Base-by-base conservation (phyloP, 2,888 invertebrate species). In the Carabus problematicus region DNA sequence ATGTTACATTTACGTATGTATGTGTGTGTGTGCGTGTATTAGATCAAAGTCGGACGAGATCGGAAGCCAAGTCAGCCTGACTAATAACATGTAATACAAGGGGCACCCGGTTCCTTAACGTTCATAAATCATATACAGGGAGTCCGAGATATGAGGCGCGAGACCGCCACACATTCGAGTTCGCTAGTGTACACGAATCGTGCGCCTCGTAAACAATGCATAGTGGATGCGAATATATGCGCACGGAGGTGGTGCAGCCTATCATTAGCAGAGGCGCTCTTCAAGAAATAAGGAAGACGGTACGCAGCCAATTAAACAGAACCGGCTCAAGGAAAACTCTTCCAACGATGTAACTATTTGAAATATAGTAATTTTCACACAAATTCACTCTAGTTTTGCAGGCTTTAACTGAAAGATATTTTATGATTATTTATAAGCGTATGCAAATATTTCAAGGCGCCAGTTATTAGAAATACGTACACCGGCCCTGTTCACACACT, bases 61-160 rank as follows among this genome's bases (percentile, higher is more conserved):
- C 54, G 63, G 63, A 63, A 63, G 63, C 63, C 41, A 49, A 14
- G 63, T 63, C 29, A 63, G 11, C n/a, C 41, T 39, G 41, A 63
- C 63, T 63, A 63, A 63, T 63, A 63, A 63, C 63, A 63, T 42
- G 16, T 63, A 63, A 63, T 63, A 41, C 63, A 18, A 12, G 40
- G 52, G 39, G 62, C 47, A 60, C 9, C 43, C 43, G 49, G 16
- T 54, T 45, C 45, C 14, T 63, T 62, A 47, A 12, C 11, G 12
- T 54, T 3, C 16, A 54, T 54, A 54, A 54, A 54, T 54, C 54
- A 54, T 45, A 16, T 19, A 60, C 42, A 42, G 60, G 18, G n/a
- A n/a, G 42, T 60, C 11, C 43, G 14, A 60, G 16, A 41, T 43
- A n/a, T 14, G 16, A n/a, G n/a, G n/a, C n/a, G 29, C 9, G 43